Base-by-base conservation (phyloP, 1,140 invertebrate species). In the Pemphigus obesinymphae region DNA sequence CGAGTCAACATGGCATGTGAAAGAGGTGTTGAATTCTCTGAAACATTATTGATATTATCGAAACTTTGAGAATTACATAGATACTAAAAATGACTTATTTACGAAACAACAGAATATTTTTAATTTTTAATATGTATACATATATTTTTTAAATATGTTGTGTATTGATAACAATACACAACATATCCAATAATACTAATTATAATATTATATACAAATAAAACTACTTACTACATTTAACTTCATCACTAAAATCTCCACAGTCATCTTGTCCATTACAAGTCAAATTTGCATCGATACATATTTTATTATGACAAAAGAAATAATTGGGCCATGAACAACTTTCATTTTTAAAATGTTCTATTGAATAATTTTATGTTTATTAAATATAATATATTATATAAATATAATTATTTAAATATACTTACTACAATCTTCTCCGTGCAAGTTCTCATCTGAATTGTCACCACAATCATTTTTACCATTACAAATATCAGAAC, bases 191-290 rank as follows among this genome's bases (percentile, higher is more conserved):
- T n/a, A n/a, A n/a, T n/a, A n/a, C n/a, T n/a, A n/a, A n/a, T n/a
- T n/a, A n/a, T n/a, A n/a, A n/a, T n/a, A 34, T 23, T 45, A 29
- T 11, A 50, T 23, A 37, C 1, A 29, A 58, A 23, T 40, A 43
- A 61, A 73, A 50, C n/a, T 61, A 61, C 72, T 88, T 87, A 91
- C 90, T 87, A 86, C 91, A 92, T 80, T 86, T 86, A 48, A 85
- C 86, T 87, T 93, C 92, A 85, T 94, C 93, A 53, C 90, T 91
- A 82, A 87, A 91, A 86, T 95, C 94, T 0, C 88, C 89, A 86
- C 95, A 96, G 86, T 96, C 91, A 85, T 92, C 89, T 70, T 91
- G 87, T 1, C 92, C 91, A 87, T 96, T 91, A 86, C 94, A 96
- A 1, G 92, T 84, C 23, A 91, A 85, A n/a, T 89, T 89, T 23